These are phyloP conservation scores for Zygogramma bicolorata DNA, from an alignment of 2,888 invertebrate genomes.

Conservation along the genomic window DNA sequence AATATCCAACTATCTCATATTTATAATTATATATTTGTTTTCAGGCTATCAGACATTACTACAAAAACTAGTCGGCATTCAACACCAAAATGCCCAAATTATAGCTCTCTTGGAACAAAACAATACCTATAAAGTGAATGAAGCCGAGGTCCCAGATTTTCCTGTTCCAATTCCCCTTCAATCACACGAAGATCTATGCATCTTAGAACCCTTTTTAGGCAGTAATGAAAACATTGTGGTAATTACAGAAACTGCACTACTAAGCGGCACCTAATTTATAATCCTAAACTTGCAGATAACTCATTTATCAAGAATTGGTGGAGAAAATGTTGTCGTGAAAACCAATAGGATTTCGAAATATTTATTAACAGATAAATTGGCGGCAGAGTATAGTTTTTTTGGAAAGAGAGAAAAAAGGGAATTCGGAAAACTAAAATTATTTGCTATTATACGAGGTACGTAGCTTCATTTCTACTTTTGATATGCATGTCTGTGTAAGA, in stretches of 20 bases:
- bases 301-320: conserved; percentile 20
- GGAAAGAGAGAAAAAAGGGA: conserved; percentile 26
- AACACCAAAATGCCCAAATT: conserved; percentile 3
- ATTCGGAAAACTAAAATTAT: conserved; percentile 20
- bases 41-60: conserved; percentile 10
- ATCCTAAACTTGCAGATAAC: conserved; percentile 15
- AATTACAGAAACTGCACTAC: neutral
- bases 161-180: conserved; percentile 18
- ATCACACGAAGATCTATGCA: conserved; percentile 17
- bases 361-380: conserved; percentile 17
- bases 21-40: neutral
- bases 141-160: neutral
- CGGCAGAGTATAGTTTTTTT: conserved; percentile 26
- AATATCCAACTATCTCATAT: neutral
- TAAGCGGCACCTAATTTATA: conserved; percentile 2
- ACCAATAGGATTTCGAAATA: conserved; percentile 21
- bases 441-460: conserved; percentile 17
- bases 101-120: conserved; percentile 8
- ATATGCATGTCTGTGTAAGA: neutral
- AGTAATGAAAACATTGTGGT: conserved; percentile 24
- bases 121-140: neutral
- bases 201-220: conserved; percentile 16
- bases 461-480: neutral
- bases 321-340: conserved; percentile 11
- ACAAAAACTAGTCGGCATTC: conserved; percentile 5